Percentiles rank a stretch among this genome's conserved stretches.
Conservation (phyloP, 2,113 vertebrate species). For the Myxocyprinus asiaticus region DNA sequence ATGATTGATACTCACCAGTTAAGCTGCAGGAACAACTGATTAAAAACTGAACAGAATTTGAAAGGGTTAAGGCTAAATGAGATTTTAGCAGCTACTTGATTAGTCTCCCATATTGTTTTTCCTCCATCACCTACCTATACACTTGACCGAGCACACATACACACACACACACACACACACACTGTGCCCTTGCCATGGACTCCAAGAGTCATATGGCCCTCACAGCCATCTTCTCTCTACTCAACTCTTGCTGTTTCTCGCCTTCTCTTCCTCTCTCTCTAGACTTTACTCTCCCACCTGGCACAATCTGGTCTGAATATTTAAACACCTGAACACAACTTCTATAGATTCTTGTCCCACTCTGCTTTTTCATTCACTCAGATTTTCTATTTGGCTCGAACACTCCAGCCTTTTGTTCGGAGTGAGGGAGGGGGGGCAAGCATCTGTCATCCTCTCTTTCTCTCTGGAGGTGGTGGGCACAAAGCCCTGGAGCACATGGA, state of each 20-base stretch:
- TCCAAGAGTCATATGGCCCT: constrained; percentile 68
- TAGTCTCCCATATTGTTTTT: neutral
- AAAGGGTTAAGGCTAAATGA: too few species aligned
- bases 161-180: constrained; percentile 60
- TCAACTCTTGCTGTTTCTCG: neutral
- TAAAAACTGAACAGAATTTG: too few species aligned
- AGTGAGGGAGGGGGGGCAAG: constrained; percentile 60
- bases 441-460: constrained; percentile 34
- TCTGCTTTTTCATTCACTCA: constrained; percentile 15
- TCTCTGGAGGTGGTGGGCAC: constrained; percentile 66
- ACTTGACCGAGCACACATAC: constrained; percentile 65
- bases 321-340: too few species aligned
- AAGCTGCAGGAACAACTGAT: too few species aligned
- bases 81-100: too few species aligned
- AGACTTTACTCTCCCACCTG: too few species aligned
- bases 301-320: too few species aligned
- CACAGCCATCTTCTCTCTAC: constrained; percentile 51
- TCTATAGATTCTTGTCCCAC: too few species aligned
- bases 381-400: constrained; percentile 6
- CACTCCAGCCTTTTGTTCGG: constrained; percentile 43
- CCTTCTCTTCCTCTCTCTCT: neutral
- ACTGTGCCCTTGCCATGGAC: constrained; percentile 69
- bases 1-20: too few species aligned
- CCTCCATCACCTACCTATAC: constrained; percentile 67
- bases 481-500: constrained; percentile 51